Base-by-base conservation (phyloP, 2,113 vertebrate species). In the Talpa occidentalis region DNA sequence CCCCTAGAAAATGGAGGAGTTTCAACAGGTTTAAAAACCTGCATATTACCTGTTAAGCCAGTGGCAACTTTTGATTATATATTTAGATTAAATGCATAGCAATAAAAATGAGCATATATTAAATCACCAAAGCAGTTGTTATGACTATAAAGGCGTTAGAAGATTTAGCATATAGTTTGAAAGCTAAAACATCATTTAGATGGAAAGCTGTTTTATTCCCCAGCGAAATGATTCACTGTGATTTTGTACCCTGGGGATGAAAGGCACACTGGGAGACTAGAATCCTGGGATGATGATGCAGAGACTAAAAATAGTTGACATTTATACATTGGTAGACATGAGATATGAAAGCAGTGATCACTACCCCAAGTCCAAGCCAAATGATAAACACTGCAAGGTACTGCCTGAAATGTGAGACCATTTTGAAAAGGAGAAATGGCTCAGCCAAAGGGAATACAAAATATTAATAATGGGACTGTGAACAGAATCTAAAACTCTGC, bases 281-380 rank as follows among this genome's bases (percentile, higher is more conserved):
- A 54, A 91, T 93, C 66, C 83, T 35, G 60, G 47, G 80, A 64
- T 26, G 21, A 77, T 95, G 95, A 95, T 92, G 90, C 77, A 78
- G 72, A 83, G 56, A 59, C 94, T 95, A 92, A 94, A 97, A 96
- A 94, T 93, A 97, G 88, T 94, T 88, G 94, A 96, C 95, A 90
- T 94, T 96, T 94, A 30, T 88, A 64, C 5, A 7, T 49, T 69
- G 37, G 67, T 76, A 93, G 94, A 92, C 90, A 88, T 81, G 40
- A 21, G 35, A 84, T 47, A 30, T 22, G 16, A 96, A 96, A 90
- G 67, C 30, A 67, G 5, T 32, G 11, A 2, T 73, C 44, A 59
- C n/a, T 64, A 10, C 42, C 49, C 40, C 30, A 52, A 22, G 3
- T 21, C 22, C 69, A 83, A 66, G 86, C n/a, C 73, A 91, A 83